These are phyloP conservation scores for Micronycteris hirsuta DNA, from an alignment of 2,113 vertebrate species.

Conservation along the genomic window DNA sequence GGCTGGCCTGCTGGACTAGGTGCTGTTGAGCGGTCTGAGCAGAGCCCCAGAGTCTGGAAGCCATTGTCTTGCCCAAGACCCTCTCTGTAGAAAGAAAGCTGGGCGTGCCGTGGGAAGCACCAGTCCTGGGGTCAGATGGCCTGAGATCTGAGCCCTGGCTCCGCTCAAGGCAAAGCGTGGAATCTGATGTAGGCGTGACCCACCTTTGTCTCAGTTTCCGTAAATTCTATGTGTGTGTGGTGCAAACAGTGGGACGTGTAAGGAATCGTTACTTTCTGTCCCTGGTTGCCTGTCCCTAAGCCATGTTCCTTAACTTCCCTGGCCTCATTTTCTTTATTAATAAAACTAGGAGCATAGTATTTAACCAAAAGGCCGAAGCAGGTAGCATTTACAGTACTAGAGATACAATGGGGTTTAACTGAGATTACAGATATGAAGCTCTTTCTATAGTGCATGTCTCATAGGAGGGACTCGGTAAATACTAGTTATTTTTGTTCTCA, in stretches of 20 bases:
- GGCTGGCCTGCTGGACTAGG: not conserved
- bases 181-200: rapidly evolving
- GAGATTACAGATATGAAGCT: not conserved
- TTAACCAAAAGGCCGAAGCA: not conserved
- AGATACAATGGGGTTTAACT: rapidly evolving
- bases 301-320: not conserved
- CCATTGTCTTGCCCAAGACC: not conserved
- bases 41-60: not conserved
- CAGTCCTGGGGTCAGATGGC: rapidly evolving
- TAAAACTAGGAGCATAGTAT: not conserved
- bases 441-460: not conserved
- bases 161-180: not conserved
- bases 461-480: not conserved
- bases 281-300: not conserved
- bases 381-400: not conserved
- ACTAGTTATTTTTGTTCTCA: not conserved
- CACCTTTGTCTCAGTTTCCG: not conserved
- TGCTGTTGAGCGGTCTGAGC: not conserved
- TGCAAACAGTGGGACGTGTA: not conserved
- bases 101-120: rapidly evolving
- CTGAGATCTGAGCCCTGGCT: not conserved
- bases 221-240: rapidly evolving
- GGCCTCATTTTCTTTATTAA: not conserved
- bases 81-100: not conserved
- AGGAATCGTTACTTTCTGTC: not conserved